Percentiles rank a stretch among this genome's conserved stretches.
Conservation (phyloP, 2,797 vertebrate genomes). For the Argya squamiceps region DNA sequence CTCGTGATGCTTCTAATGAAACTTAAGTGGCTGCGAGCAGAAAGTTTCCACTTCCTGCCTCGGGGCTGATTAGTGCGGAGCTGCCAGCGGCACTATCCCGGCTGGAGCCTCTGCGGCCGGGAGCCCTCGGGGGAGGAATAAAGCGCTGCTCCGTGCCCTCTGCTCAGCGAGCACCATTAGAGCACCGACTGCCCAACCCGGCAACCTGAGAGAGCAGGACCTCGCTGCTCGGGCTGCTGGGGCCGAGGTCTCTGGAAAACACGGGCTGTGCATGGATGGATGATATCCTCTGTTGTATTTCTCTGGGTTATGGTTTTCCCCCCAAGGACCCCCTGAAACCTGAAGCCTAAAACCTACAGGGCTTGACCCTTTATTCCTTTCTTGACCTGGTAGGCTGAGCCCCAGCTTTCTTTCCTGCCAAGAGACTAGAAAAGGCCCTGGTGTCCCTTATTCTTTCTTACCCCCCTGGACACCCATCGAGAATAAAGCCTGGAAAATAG, state of each 20-base stretch:
- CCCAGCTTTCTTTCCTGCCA: too few relatives aligned
- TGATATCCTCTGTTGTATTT: background rate
- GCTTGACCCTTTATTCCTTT: too few relatives aligned
- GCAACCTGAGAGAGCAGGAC: background rate
- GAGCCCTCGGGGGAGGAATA: conserved; percentile 34
- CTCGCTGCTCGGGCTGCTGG: background rate
- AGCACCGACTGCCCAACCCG: background rate
- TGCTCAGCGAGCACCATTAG: conserved; percentile 36
- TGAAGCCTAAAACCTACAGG: too few relatives aligned
- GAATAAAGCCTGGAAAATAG: too few relatives aligned
- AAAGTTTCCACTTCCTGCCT: conserved; percentile 54
- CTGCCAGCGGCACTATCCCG: conserved; percentile 15
- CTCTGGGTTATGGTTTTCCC: too few relatives aligned
- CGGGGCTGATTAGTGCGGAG: conserved; percentile 35
- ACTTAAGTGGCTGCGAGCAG: conserved; percentile 49
- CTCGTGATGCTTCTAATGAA: conserved; percentile 44
- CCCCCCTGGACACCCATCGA: too few relatives aligned
- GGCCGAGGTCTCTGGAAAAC: background rate
- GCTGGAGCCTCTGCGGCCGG: background rate
- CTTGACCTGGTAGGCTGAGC: too few relatives aligned
- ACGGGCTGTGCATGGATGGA: background rate
- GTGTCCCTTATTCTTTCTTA: too few relatives aligned
- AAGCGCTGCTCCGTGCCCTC: conserved; percentile 38
- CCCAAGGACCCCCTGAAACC: too few relatives aligned
- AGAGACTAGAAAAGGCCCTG: too few relatives aligned